Percentiles rank a stretch among this genome's conserved stretches.
Conservation (phyloP, 2,888 invertebrate species). For the Epirrhoe alternata region DNA sequence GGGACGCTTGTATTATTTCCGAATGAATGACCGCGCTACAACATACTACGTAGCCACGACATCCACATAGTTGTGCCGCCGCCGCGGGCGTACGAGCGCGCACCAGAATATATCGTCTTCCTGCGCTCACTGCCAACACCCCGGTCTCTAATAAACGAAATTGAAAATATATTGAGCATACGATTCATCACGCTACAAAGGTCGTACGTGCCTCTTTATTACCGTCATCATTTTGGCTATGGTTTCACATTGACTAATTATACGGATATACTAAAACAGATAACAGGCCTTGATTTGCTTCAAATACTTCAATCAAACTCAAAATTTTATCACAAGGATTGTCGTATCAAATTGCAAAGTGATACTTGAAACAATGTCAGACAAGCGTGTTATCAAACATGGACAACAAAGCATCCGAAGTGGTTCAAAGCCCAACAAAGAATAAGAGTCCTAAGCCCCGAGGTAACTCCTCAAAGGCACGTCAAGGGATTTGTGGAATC, state of each 20-base stretch:
- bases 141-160: constrained; percentile 35
- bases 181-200: constrained; percentile 40
- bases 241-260: constrained; percentile 29
- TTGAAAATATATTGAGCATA: constrained; percentile 37
- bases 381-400: constrained; percentile 14
- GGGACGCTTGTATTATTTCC: constrained; percentile 60
- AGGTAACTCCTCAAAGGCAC: constrained; percentile 19
- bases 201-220: constrained; percentile 33
- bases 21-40: constrained; percentile 66
- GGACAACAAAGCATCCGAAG: constrained; percentile 11
- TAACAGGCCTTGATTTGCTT: constrained; percentile 14
- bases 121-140: constrained; percentile 61
- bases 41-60: constrained; percentile 20
- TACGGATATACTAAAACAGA: constrained; percentile 24
- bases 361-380: constrained; percentile 3
- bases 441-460: constrained; percentile 2
- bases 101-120: constrained; percentile 54
- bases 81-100: constrained; percentile 4
- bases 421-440: not conserved
- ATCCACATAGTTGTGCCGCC: constrained; percentile 16
- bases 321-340: not conserved
- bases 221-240: constrained; percentile 36
- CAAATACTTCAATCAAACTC: not conserved
- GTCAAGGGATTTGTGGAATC: constrained; percentile 19
- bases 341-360: not conserved